A percentile compares a stretch with the other conserved stretches of the same genome.
phyloP scores from a whole-genome alignment of 37 sponge, comb jelly and placozoan genomes.

The Halisarca cf. caerulea region DNA sequence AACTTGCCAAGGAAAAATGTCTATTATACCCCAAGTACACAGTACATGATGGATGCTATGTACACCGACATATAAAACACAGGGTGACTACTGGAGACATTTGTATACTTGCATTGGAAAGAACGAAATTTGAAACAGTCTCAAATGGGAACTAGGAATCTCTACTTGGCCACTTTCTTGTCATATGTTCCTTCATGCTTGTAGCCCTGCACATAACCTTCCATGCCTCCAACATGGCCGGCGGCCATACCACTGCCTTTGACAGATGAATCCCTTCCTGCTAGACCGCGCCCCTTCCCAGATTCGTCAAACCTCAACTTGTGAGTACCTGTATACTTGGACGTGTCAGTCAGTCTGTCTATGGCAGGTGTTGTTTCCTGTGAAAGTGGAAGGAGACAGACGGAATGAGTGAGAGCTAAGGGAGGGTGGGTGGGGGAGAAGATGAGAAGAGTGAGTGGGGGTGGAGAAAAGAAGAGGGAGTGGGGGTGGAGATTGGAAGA shows the following conservation, averaged over 20 bases:
- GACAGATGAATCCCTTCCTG: slow-evolving; percentile 67
- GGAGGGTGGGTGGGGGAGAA: no score
- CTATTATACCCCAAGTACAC: no score
- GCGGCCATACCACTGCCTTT: slow-evolving; percentile 66
- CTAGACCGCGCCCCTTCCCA: slow-evolving; percentile 89
- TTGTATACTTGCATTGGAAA: no score
- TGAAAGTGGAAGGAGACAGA: not conserved
- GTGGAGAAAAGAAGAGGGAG: no score
- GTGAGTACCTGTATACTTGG: slow-evolving; percentile 88
- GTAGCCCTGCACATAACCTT: slow-evolving; percentile 72
- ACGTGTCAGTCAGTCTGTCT: slow-evolving; percentile 86
- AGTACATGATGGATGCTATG: no score
- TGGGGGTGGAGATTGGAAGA: not conserved
- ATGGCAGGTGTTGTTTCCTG: slow-evolving; percentile 9
- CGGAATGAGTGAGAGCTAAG: no score
- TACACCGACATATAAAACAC: no score
- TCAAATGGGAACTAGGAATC: no score
- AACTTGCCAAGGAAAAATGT: no score
- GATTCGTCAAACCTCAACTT: slow-evolving; percentile 85
- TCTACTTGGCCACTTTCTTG: slow-evolving; percentile 35
- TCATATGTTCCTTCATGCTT: slow-evolving; percentile 71
- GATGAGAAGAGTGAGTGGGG: no score
- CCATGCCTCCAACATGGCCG: slow-evolving; percentile 12
- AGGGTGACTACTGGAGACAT: no score
- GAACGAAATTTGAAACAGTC: no score